Conservation (phyloP, 2,888 invertebrate genomes). For the Pseudolycoriella hygida region DNA sequence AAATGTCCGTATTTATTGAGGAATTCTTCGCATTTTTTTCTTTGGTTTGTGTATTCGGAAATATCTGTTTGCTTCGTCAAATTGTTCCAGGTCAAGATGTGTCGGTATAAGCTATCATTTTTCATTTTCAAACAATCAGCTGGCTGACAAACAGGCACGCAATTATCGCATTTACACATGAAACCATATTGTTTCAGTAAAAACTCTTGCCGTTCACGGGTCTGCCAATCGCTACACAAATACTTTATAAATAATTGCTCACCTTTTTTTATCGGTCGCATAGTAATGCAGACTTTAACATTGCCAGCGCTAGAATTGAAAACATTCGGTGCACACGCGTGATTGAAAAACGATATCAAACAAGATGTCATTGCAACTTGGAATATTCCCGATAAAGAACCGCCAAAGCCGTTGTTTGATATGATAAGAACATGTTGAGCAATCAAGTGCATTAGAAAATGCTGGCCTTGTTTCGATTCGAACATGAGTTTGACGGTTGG, state of each 20-base stretch:
- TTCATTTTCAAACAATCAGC: too few species aligned
- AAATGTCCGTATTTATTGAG: neutral
- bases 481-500: neutral
- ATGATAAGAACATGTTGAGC: neutral
- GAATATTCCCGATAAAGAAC: neutral
- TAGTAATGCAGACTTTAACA: neutral
- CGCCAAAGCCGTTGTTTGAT: neutral
- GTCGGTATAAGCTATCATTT: too few species aligned
- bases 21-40: neutral
- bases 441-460: conserved; percentile 3
- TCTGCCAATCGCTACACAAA: too few species aligned
- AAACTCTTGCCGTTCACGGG: neutral
- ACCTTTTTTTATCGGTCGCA: neutral
- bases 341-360: conserved; percentile 1
- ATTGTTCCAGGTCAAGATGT: too few species aligned
- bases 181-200: neutral
- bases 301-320: neutral
- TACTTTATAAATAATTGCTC: neutral
- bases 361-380: neutral
- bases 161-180: neutral
- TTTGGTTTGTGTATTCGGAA: too few species aligned
- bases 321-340: neutral
- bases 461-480: neutral
- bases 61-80: too few species aligned
- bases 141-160: too few species aligned